Evolutionary conservation across 2,113 vertebrate genomes (phyloP).

Genomic region (Coturnix japonica): DNA sequence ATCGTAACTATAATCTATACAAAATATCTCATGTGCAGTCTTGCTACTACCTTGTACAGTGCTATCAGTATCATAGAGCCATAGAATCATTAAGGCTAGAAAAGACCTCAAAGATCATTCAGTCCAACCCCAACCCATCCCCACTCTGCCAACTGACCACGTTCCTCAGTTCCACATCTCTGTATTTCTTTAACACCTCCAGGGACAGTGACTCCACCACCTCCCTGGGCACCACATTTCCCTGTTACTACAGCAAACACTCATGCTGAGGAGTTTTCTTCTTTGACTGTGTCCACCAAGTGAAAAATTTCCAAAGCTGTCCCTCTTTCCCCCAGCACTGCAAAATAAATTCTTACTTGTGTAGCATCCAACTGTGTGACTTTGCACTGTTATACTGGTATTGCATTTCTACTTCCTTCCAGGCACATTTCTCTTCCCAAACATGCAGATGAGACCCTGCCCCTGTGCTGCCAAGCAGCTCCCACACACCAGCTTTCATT

Average conservation of each 20-base stretch:
- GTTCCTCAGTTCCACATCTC: too few relatives aligned
- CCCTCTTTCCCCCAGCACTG: neutral
- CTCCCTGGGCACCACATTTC: neutral
- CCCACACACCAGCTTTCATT: neutral
- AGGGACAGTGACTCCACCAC: too few relatives aligned
- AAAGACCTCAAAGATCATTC: too few relatives aligned
- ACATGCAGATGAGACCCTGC: neutral
- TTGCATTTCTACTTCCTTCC: neutral
- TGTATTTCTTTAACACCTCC: too few relatives aligned
- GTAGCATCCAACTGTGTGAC: neutral
- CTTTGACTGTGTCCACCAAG: neutral
- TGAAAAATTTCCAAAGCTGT: neutral
- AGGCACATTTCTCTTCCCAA: neutral
- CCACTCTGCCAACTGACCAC: too few relatives aligned
- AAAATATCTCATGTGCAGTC: neutral
- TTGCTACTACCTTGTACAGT: neutral
- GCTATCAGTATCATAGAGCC: neutral
- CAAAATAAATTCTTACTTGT: neutral
- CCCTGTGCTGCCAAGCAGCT: neutral
- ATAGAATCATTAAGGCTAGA: too few relatives aligned
- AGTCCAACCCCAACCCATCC: too few relatives aligned
- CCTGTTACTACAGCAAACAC: neutral
- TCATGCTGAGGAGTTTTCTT: neutral
- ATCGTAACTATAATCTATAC: neutral
- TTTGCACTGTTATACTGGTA: neutral